Evolutionary conservation across 2,113 vertebrate species (phyloP).

Genomic region (Toxotes jaculatrix): DNA sequence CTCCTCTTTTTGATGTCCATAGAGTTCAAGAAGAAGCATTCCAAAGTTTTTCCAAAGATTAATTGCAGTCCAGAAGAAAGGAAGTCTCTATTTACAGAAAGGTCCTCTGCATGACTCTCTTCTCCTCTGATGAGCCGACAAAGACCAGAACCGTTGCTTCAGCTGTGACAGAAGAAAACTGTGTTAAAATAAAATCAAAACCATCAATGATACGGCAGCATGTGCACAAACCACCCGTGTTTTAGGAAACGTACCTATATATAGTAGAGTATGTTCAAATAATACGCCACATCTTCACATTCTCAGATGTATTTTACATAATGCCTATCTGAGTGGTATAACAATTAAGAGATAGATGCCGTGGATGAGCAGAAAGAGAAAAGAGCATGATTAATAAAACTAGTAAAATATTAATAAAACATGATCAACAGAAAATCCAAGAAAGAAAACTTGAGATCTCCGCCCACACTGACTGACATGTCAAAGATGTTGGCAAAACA

Average conservation of each 20-base stretch:
- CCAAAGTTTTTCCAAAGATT: conserved; percentile 50
- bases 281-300: not conserved
- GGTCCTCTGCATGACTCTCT: conserved; percentile 46
- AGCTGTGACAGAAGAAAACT: conserved; percentile 82
- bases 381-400: not conserved
- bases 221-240: not conserved
- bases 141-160: conserved; percentile 72
- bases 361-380: not conserved
- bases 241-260: not conserved
- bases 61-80: conserved; percentile 63
- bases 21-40: conserved; percentile 59
- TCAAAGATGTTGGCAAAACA: conserved; percentile 33
- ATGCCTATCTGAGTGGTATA: not conserved
- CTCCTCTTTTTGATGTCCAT: conserved; percentile 47
- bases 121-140: conserved; percentile 35
- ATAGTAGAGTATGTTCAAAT: too few species aligned
- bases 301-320: not conserved
- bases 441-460: not conserved
- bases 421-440: conserved; percentile 19
- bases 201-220: not conserved
- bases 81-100: conserved; percentile 80
- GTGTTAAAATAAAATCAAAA: conserved; percentile 31
- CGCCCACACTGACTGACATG: conserved; percentile 38
- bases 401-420: not conserved
- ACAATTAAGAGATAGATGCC: not conserved